Percentiles rank a stretch among this genome's conserved stretches.
Conservation (phyloP, 2,888 invertebrate species). For the Gasteruption jaculator region DNA sequence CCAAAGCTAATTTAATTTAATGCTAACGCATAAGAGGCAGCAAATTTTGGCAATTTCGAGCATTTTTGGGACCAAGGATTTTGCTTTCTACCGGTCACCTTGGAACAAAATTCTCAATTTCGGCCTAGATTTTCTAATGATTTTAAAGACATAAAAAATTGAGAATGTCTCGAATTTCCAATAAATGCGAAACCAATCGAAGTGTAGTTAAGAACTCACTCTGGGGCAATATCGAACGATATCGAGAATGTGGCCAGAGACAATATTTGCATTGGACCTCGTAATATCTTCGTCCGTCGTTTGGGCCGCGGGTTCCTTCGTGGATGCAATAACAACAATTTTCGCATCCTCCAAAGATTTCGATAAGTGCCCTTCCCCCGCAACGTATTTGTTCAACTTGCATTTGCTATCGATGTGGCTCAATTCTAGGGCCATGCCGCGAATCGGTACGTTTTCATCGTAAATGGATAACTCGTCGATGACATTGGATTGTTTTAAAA, state of each 20-base stretch:
- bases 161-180: not conserved
- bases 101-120: too few relatives aligned
- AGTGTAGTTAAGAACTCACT: too few relatives aligned
- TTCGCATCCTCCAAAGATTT: conserved; percentile 53
- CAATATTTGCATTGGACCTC: conserved; percentile 50
- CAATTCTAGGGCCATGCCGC: conserved; percentile 49
- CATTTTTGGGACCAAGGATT: too few relatives aligned
- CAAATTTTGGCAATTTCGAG: too few relatives aligned
- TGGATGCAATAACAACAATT: conserved; percentile 66
- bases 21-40: too few relatives aligned
- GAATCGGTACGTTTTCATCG: conserved; percentile 51
- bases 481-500: conserved; percentile 58
- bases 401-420: conserved; percentile 53
- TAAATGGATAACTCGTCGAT: conserved; percentile 60
- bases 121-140: not conserved
- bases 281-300: conserved; percentile 61
- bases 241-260: conserved; percentile 30
- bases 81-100: too few relatives aligned
- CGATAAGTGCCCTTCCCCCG: conserved; percentile 36
- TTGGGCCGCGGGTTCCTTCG: conserved; percentile 58
- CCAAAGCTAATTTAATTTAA: too few relatives aligned
- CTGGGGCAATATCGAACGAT: conserved; percentile 32
- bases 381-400: conserved; percentile 36
- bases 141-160: not conserved
- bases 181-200: not conserved